Evolutionary conservation across 2,888 invertebrate genomes (phyloP).

Genomic region (Caenorhabditis zanzibari): DNA sequence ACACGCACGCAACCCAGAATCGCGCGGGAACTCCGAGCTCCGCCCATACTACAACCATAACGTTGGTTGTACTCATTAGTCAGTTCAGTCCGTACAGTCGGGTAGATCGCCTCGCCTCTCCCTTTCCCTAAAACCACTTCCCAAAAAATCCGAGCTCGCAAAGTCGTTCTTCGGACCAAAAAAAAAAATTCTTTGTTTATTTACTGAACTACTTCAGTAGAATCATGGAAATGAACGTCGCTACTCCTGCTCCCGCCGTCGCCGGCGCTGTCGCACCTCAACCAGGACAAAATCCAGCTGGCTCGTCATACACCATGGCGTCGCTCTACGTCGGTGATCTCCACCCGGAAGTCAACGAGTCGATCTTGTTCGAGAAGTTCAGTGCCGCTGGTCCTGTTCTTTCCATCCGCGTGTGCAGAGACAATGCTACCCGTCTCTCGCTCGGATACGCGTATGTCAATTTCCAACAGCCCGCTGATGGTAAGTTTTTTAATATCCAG

Average conservation of each 20-base stretch:
- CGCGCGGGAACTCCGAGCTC: not conserved
- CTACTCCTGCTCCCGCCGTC: conserved; percentile 49
- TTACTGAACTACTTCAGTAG: conserved; percentile 38
- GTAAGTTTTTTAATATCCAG: conserved; percentile 86
- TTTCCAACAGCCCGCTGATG: conserved; percentile 99
- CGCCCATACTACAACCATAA: not conserved
- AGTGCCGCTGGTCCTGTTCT: conserved; percentile 98
- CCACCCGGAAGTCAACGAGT: conserved; percentile 97
- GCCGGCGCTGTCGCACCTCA: conserved; percentile 53
- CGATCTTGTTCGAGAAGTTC: conserved; percentile 99
- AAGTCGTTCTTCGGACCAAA: conserved; percentile 14
- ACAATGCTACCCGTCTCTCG: conserved; percentile 96
- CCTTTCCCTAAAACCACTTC: not conserved
- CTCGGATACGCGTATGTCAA: conserved; percentile 99
- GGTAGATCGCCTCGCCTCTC: not conserved
- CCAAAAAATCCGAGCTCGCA: not conserved
- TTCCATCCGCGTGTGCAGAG: conserved; percentile 98
- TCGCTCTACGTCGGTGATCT: conserved; percentile 99
- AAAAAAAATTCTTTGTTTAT: conserved; percentile 14
- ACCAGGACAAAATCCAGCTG: conserved; percentile 62
- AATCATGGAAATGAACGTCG: conserved; percentile 62
- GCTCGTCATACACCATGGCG: conserved; percentile 88
- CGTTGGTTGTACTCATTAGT: not conserved
- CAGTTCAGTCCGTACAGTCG: not conserved
- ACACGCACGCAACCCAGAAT: too few species aligned